These are phyloP conservation scores for Leuctra nigra DNA, from an alignment of 2,888 invertebrate genomes.

Conservation along the genomic window DNA sequence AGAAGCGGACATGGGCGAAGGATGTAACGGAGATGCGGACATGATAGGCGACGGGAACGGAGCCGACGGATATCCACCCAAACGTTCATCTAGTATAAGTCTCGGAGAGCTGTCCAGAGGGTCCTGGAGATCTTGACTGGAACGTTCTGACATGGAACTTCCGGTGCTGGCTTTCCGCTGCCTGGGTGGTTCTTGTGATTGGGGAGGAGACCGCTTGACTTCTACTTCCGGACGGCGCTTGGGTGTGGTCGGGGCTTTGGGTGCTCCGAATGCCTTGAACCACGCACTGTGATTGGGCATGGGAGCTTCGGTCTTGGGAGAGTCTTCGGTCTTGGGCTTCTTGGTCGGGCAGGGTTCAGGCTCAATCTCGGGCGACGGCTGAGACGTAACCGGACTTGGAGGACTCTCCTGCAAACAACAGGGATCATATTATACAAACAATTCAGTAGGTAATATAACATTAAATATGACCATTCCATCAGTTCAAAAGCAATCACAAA, in stretches of 20 bases:
- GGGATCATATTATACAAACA: neutral
- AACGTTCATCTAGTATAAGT: conserved; percentile 52
- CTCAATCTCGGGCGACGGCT: neutral
- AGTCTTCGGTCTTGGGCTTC: conserved; percentile 18
- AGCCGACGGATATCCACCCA: conserved; percentile 54
- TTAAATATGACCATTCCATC: too few species aligned
- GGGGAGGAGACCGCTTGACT: conserved; percentile 15
- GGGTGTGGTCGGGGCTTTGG: conserved; percentile 55
- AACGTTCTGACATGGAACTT: conserved; percentile 70
- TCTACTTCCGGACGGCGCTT: conserved; percentile 44
- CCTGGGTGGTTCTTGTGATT: conserved; percentile 35
- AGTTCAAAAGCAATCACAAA: too few species aligned
- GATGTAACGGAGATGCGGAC: conserved; percentile 44
- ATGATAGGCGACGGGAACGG: conserved; percentile 57
- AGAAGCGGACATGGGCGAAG: conserved; percentile 51
- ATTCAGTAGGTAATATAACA: conserved; percentile 22
- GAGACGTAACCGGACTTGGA: conserved; percentile 30
- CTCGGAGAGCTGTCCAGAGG: conserved; percentile 34
- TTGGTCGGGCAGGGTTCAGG: neutral
- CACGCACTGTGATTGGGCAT: conserved; percentile 85
- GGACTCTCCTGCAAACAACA: conserved; percentile 36
- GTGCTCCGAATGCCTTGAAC: conserved; percentile 88
- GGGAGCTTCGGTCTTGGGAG: conserved; percentile 52
- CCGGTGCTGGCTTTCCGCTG: conserved; percentile 70
- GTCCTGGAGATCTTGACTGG: conserved; percentile 50